Evolutionary conservation across 2,797 vertebrate species (phyloP), one percentile per base, ranked within the genome.

Genomic region (Xiphophorus birchmanni): DNA sequence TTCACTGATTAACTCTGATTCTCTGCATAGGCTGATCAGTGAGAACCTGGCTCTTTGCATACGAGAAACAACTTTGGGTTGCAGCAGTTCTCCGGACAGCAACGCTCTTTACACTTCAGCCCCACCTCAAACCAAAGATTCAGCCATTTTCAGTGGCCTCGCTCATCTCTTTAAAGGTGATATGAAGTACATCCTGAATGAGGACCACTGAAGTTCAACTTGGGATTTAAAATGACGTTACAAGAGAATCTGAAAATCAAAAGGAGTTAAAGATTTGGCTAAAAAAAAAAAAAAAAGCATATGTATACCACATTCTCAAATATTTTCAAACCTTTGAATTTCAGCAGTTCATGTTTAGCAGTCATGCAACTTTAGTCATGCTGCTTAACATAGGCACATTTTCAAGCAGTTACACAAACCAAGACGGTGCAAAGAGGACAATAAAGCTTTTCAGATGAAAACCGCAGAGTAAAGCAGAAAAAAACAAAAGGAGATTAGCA

Each of bases 21-120:
- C 95, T 95, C 95, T 96, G 95, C 96, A 96, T 97, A 96, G 97
- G 97, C 96, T 96, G 82, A 87, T 79, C 52, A 5, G 78, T 72
- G 79, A 82, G 18, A 65, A 73, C 44, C 56, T 69, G 13, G 37
- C 74, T 77, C 32, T 44, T 69, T 63, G 63, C 48, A 77, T 73
- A 73, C 15, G 45, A 29, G 72, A 86, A 83, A 74, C 73, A 79
- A 82, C 15, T 56, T 35, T 60, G 52, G 74, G 63, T 52, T 69
- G 76, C 74, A 85, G 71, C 76, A 81, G 67, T 5, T 63, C 73
- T 79, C 11, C 10, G n/a, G 9, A 9, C 23, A 80, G 54, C 76
- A 79, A 11, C 35, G 10, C 4, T 74, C 10, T 50, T 29, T 65
- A 67, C 3, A 35, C 32, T 29, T 60, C 5, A 58, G 77, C 8